Base-by-base conservation (phyloP, 2,888 invertebrate species). In the Mythimna albipuncta region DNA sequence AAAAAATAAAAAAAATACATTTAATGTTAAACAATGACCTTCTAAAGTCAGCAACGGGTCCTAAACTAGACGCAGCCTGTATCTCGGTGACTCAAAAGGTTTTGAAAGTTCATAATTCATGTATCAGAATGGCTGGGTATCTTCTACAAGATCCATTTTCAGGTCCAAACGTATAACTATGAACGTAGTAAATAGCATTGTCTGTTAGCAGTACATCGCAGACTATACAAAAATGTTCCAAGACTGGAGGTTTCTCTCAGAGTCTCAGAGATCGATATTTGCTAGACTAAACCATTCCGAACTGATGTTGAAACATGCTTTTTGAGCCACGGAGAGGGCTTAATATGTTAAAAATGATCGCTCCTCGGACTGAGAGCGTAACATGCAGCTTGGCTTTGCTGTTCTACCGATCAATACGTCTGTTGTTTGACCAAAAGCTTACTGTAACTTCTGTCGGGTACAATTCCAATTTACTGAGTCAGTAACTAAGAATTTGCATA, bases 331-430 rank as follows among this genome's bases (percentile, higher is more conserved):
- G n/a, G 21, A n/a, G 13, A 41, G 50, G 6, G 47, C n/a, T 38
- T 9, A n/a, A 57, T 64, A 11, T 47, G 32, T 19, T 19, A 65
- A 59, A 50, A 58, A 58, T 21, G 32, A n/a, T 38, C 26, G 38
- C 19, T 5, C 3, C 16, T 52, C 19, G 2, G 32, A 16, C 11
- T 65, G 57, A 6, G 19, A 21, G 26, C 9, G 44, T 9, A 32
- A 21, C 50, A 65, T 65, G 38, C 57, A 50, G 58, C 32, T 35
- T 16, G 58, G 44, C 35, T 67, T 44, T 38, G 2, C n/a, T 4
- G 52, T 67, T 59, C 50, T 11, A 66, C 76, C 26, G 73, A 68
- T 44, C 57, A 2, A 3, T 16, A 19, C n/a, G 38, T 2, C 11
- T 52, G 19, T 44, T 58, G 50, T 59, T 52, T 26, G 44, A 19